Conservation (phyloP, 2,113 vertebrate genomes). For the Muscicapa adusta region DNA sequence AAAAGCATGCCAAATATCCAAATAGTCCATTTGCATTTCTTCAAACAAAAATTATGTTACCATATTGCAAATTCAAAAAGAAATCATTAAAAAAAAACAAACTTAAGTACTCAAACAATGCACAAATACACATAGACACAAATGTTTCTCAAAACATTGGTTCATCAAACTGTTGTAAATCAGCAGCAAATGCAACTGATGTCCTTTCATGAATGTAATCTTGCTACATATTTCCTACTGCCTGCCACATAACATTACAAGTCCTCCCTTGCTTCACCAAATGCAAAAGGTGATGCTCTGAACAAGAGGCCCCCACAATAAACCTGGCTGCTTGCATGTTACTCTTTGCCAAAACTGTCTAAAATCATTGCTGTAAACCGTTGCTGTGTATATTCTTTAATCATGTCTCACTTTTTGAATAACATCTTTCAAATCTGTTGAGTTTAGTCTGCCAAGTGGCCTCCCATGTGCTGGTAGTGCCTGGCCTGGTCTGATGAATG, state of each 20-base stretch:
- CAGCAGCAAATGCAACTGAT: background rate
- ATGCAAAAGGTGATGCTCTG: background rate
- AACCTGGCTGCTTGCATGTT: background rate
- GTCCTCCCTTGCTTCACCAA: background rate
- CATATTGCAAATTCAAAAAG: background rate
- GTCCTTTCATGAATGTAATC: background rate
- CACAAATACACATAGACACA: background rate
- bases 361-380: background rate
- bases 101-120: background rate
- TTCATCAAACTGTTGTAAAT: background rate
- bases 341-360: background rate
- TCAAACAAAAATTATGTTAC: background rate
- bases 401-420: slow-evolving; percentile 84
- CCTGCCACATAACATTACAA: background rate
- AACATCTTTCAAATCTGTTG: slow-evolving; percentile 84
- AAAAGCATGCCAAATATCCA: background rate
- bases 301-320: background rate
- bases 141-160: background rate
- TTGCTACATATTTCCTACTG: background rate
- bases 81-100: background rate
- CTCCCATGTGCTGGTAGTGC: slow-evolving; percentile 87
- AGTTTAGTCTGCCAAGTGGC: slow-evolving; percentile 83
- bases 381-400: background rate
- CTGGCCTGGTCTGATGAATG: slow-evolving; percentile 75
- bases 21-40: background rate